Base-by-base conservation (phyloP, 2,797 vertebrate genomes). In the Bradypodion ventrale region DNA sequence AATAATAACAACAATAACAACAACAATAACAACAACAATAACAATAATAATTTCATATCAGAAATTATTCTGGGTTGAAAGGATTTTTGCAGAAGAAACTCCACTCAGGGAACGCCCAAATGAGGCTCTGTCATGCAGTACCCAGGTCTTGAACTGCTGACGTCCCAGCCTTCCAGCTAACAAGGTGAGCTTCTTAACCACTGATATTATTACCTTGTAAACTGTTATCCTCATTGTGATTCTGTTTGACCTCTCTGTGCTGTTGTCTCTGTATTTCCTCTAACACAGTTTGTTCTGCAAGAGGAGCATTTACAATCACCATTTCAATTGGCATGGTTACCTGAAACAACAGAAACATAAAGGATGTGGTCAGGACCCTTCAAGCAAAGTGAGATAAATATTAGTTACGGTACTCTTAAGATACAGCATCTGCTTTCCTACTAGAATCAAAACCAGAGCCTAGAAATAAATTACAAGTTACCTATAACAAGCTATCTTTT, bases 301-400 rank as follows among this genome's bases (percentile, higher is more conserved):
- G 15, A 25, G 84, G n/a, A 59, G 84, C 62, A 37, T 85, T 85
- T 62, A 85, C 66, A 70, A 82, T 85, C 74, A 82, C 84, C 84
- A 85, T 85, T 65, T 85, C 79, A 75, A 85, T 76, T 32, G 84
- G 84, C 40, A 85, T 42, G 7, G 79, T 72, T 70, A 82, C 52
- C 84, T 85, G 79, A 69, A 42, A 66, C 49, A 27, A 44, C 32
- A 77, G 81, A 72, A 44, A 68, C 10, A 3, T n/a, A 5, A 74
- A 25, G 44, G 44, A 75, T 9, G 63, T 12, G n/a, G 7, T 46
- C 42, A 60, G 27, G 62, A 23, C 8, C 29, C 21, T 16, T 75
- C 49, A 81, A 60, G 27, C 29, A 56, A 21, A 5, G 27, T 27
- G 23, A 46, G 35, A 63, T 19, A 25, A 37, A 7, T 16, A 4